Base-by-base conservation (phyloP, 2,797 vertebrate genomes). In the Sebastes nivosus region DNA sequence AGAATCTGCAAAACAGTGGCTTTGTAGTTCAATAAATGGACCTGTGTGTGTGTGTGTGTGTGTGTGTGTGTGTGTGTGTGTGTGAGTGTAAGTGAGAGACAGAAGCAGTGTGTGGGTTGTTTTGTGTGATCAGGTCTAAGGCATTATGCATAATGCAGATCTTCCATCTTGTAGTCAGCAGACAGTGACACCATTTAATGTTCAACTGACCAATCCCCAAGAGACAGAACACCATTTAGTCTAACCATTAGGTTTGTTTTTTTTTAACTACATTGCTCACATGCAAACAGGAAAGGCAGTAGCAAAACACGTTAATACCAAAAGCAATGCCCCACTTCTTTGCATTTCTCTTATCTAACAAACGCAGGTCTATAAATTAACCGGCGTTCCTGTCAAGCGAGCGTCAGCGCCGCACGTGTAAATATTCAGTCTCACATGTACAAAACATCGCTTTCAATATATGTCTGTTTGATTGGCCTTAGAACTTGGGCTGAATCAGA, bases 331-430 rank as follows among this genome's bases (percentile, higher is more conserved):
- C 79, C 66, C 59, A 89, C 70, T 87, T 87, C 82, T 90, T 87
- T 89, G 87, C 83, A 85, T 92, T 90, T 85, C 73, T 91, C 86
- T 93, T 93, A 93, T 94, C 93, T 93, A 88, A 82, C 72, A 77
- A 89, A 89, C 59, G 87, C 89, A 89, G 84, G 59, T 87, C 85
- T 90, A 82, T 93, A 92, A 90, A 94, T 91, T 86, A 91, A 91
- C 92, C 84, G 87, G 77, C 88, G 86, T 81, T 79, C 72, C 80
- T 72, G 85, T 91, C 88, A 82, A 77, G 75, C 68, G 42, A 65
- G 80, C 67, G 8, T 89, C 84, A 66, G 84, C 2, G 52, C 72
- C 32, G 83, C 78, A 83, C 82, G 70, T 89, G 85, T 85, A 86
- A 82, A 87, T 89, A 89, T 84, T 88, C 88, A 34, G 80, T 69